These are phyloP conservation scores for Sisor rabdophorus DNA, from an alignment of 2,113 vertebrate genomes.

Conservation along the genomic window DNA sequence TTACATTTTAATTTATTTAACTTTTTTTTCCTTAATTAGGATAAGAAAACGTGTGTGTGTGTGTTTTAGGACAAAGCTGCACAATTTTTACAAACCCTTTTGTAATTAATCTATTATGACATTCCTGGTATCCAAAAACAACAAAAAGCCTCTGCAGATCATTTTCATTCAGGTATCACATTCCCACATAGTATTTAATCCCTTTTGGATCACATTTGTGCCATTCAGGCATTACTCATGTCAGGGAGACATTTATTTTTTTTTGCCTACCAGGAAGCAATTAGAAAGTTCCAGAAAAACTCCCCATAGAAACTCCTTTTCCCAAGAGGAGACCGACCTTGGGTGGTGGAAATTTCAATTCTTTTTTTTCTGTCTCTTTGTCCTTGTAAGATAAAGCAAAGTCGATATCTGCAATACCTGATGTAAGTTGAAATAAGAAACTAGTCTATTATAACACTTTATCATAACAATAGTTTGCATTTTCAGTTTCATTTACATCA, in stretches of 20 bases:
- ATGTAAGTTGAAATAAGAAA: neutral
- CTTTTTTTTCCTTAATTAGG: too few relatives aligned
- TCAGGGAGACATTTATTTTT: neutral
- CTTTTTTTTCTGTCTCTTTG: neutral
- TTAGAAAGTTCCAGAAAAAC: slow-evolving; percentile 11
- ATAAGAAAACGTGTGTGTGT: too few relatives aligned
- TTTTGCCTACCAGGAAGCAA: neutral
- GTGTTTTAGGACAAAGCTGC: too few relatives aligned
- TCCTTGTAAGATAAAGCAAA: slow-evolving; percentile 1
- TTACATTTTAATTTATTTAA: too few relatives aligned
- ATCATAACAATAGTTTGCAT: too few relatives aligned
- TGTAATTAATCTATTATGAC: too few relatives aligned
- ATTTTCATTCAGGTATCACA: neutral
- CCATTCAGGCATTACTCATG: neutral
- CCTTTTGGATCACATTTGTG: neutral
- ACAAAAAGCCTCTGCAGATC: too few relatives aligned
- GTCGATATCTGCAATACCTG: neutral
- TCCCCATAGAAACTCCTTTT: neutral
- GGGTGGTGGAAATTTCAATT: neutral
- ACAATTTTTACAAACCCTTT: too few relatives aligned
- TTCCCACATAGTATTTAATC: neutral
- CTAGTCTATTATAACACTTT: too few relatives aligned
- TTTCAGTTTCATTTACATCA: too few relatives aligned
- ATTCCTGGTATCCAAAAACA: too few relatives aligned
- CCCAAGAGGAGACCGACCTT: neutral